Conservation (phyloP, 2,888 invertebrate species). For the Mesodorylaimus sp. region DNA sequence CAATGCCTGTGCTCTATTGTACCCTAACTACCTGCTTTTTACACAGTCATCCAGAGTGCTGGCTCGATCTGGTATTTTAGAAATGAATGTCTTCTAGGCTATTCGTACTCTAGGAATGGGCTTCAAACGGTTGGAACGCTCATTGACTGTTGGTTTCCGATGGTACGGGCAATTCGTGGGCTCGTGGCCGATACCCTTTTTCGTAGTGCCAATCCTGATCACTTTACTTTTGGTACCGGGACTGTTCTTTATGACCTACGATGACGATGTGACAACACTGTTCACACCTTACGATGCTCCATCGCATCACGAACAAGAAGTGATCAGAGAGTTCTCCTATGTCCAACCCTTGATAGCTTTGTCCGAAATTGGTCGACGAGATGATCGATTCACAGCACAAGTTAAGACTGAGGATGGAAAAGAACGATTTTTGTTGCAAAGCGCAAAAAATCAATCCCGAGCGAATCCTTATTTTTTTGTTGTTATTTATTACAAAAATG, state of each 20-base stretch:
- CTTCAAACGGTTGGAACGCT: too few species aligned
- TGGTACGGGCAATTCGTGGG: constrained; percentile 3
- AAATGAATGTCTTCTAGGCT: too few species aligned
- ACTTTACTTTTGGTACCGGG: not conserved
- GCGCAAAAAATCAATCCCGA: constrained; percentile 2
- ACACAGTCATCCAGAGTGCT: too few species aligned
- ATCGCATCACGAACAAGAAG: not conserved
- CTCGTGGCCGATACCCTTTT: not conserved
- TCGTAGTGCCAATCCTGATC: not conserved
- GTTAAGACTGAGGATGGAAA: not conserved
- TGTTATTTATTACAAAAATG: constrained; percentile 2
- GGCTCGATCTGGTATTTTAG: too few species aligned
- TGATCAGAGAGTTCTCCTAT: not conserved
- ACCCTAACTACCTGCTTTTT: too few species aligned
- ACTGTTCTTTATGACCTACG: not conserved
- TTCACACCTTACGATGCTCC: not conserved
- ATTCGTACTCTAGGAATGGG: too few species aligned
- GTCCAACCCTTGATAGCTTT: not conserved
- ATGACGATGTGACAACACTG: not conserved
- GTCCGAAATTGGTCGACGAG: not conserved
- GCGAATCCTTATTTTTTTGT: not conserved
- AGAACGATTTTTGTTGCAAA: not conserved
- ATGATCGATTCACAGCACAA: too few species aligned
- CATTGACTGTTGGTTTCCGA: not conserved
- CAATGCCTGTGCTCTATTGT: too few species aligned